Evolutionary conservation across 2,113 vertebrate species (phyloP), one percentile per base, ranked within the genome.

Genomic region (Apeltes quadracus): DNA sequence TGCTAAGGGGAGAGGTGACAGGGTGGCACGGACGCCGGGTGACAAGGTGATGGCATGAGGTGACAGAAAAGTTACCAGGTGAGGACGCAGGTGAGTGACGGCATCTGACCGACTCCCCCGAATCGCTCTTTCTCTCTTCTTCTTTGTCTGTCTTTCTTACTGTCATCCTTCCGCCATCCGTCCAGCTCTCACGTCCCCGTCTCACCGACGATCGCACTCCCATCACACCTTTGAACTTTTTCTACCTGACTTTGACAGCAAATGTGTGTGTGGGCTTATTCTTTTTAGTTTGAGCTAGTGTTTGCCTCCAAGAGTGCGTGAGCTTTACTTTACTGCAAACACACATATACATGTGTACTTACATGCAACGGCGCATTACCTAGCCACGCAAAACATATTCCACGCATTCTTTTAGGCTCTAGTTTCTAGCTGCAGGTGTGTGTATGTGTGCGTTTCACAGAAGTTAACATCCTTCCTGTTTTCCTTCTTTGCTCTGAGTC

Each of bases 401-500:
- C n/a, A n/a, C n/a, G n/a, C n/a, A n/a, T n/a, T 86, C 25, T 34
- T 77, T 57, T 61, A 77, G 44, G 56, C 63, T 74, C 79, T 73
- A 44, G 25, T 68, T 61, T 78, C 13, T 64, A 20, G 41, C n/a
- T 57, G 20, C 43, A n/a, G 32, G 32, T 83, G 27, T 71, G 46
- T 66, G 20, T 69, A 0, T 55, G 32, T 75, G 78, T 75, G 65
- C 51, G 23, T 70, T 79, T 69, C 59, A 72, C 82, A 58, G 67
- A 61, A 69, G 78, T 90, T 84, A 81, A 87, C 84, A 90, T 89
- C 86, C 89, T 93, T 93, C 92, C 90, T 93, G 91, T 91, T 89
- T 91, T 86, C 80, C 81, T 71, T 82, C 82, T 83, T 82, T 74
- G 74, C 83, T 84, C 86, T 90, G 83, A 91, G 83, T 92, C 89